phyloP scores from a whole-genome alignment of 2,113 vertebrate species.

The Otis tarda region DNA sequence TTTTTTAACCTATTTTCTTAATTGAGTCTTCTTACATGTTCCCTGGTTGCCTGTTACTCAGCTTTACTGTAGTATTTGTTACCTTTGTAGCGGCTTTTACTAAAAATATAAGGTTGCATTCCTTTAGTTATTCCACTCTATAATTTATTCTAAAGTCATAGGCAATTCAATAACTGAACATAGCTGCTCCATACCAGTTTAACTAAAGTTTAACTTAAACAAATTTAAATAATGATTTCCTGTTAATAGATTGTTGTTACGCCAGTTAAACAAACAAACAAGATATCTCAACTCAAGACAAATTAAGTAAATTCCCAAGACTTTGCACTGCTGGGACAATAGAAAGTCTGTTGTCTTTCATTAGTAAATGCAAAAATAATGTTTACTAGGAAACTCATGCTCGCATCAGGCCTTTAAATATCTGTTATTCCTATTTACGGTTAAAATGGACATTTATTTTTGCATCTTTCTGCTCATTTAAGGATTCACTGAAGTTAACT shows the following conservation, averaged over 20 bases:
- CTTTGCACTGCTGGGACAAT: neutral
- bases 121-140: neutral
- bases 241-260: neutral
- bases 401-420: neutral
- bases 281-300: neutral
- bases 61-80: neutral
- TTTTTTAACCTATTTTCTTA: neutral
- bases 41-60: neutral
- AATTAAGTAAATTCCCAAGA: neutral
- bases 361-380: neutral
- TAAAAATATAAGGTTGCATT: neutral
- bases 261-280: neutral
- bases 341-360: neutral
- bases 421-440: neutral
- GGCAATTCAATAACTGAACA: neutral
- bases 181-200: neutral
- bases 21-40: neutral
- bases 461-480: neutral
- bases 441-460: neutral
- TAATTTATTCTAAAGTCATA: neutral
- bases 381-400: neutral
- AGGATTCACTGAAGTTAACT: neutral
- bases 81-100: neutral
- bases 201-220: neutral
- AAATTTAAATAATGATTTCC: neutral